phyloP scores from a whole-genome alignment of 2,113 vertebrate species.

The Peromyscus maniculatus region DNA sequence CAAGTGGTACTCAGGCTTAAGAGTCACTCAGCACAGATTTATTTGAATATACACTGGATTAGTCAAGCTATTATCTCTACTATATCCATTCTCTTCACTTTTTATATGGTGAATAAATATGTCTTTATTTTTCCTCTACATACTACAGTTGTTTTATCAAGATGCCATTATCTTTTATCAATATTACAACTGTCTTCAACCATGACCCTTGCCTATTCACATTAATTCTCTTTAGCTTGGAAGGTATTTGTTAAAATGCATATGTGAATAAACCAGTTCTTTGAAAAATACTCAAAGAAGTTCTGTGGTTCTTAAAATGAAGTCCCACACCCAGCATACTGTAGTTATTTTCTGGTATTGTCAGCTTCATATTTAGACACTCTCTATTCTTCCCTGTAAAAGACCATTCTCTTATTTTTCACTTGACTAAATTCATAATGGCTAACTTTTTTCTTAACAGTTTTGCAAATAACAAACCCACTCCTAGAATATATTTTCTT shows the following conservation, averaged over 20 bases:
- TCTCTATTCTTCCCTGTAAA: not conserved
- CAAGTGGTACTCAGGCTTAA: not conserved
- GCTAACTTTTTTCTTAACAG: not conserved
- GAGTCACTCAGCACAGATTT: not conserved
- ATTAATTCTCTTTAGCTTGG: not conserved
- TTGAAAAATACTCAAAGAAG: not conserved
- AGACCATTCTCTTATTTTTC: not conserved
- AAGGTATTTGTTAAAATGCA: not conserved
- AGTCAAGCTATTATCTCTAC: not conserved
- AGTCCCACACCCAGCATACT: not conserved
- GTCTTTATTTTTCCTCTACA: not conserved
- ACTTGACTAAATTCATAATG: not conserved
- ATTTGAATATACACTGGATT: not conserved
- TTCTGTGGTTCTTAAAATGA: not conserved
- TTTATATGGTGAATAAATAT: not conserved
- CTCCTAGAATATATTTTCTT: not conserved
- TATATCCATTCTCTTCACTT: not conserved
- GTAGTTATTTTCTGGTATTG: not conserved
- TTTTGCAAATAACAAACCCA: not conserved
- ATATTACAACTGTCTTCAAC: not conserved
- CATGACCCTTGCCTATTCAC: not conserved
- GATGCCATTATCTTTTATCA: not conserved
- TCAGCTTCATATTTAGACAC: not conserved
- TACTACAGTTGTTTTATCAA: not conserved
- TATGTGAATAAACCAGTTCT: not conserved